A percentile compares a stretch with the other conserved stretches of the same genome.
phyloP scores from a whole-genome alignment of 2,888 invertebrate species.

The Biston betularia region DNA sequence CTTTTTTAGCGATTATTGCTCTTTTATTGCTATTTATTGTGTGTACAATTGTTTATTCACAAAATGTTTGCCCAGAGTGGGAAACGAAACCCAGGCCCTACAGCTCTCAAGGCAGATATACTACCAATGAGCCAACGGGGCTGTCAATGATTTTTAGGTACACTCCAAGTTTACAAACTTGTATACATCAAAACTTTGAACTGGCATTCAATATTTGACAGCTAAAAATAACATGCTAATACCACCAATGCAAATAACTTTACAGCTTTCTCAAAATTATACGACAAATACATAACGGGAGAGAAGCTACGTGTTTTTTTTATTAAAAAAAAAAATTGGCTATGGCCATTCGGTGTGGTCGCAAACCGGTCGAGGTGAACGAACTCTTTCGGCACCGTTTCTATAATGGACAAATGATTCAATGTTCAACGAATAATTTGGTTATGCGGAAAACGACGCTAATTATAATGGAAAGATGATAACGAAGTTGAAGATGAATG shows the following conservation, averaged over 20 bases:
- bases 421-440: slow-evolving; percentile 32
- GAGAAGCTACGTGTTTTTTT: slow-evolving; percentile 51
- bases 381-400: slow-evolving; percentile 65
- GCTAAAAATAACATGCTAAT: slow-evolving; percentile 5
- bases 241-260: slow-evolving; percentile 19
- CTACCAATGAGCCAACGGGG: too few species aligned
- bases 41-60: too few species aligned
- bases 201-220: not conserved
- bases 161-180: too few species aligned
- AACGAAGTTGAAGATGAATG: not conserved
- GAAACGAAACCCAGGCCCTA: too few species aligned
- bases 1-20: too few species aligned
- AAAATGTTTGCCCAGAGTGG: too few species aligned
- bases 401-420: slow-evolving; percentile 42
- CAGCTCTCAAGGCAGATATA: too few species aligned
- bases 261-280: slow-evolving; percentile 44
- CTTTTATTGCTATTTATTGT: too few species aligned
- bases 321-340: slow-evolving; percentile 20
- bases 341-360: slow-evolving; percentile 41
- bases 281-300: slow-evolving; percentile 54
- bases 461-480: not conserved
- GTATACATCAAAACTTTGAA: not conserved
- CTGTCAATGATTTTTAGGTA: too few species aligned
- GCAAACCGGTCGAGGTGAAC: slow-evolving; percentile 65
- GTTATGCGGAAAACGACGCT: not conserved